Evolutionary conservation across 2,888 invertebrate genomes (phyloP), one percentile per base, ranked within the genome.

Genomic region (Opisthograptis luteolata): DNA sequence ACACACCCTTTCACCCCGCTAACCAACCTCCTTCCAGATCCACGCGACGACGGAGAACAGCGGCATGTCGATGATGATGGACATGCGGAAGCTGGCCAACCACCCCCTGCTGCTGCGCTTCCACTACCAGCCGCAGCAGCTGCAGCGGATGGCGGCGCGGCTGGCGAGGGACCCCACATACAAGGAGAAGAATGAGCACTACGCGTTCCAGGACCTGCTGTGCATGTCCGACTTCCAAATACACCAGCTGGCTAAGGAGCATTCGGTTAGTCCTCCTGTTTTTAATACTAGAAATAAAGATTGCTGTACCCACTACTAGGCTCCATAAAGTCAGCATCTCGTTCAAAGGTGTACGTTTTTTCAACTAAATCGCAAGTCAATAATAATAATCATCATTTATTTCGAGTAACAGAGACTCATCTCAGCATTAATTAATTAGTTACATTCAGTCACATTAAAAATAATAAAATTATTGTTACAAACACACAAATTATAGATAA

Each of bases 171-270:
- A 95, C 70, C 90, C 93, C 0, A 81, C 84, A 0, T 95, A 95
- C 71, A 96, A 96, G 74, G 95, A 96, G 77, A 95, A 93, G 28
- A 95, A 95, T 70, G 91, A 93, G 30, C 92, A 95, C 46, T 95
- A 96, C 67, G 94, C 98, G 22, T 94, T 94, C 50, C 97, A 99
- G 68, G 98, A 99, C 76, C 90, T 99, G 74, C 91, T 94, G 27
- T 94, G 95, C 73, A 93, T 96, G 93, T 97, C 97, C 0, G 99
- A 99, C 89, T 98, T 97, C 81, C 97, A 98, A 81, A 94, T 99
- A 58, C 95, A 96, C 79, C 94, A 94, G 66, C 87, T 97, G 34
- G 94, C 96, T 14, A 85, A 92, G 63, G 91, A 92, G 42, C 94
- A 95, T 76, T 85, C 86, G 73, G 95, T 94, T 70, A 83, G 76